Percentiles rank a stretch among this genome's conserved stretches.
Conservation (phyloP, 2,797 vertebrate genomes). For the Lagodon rhomboides region DNA sequence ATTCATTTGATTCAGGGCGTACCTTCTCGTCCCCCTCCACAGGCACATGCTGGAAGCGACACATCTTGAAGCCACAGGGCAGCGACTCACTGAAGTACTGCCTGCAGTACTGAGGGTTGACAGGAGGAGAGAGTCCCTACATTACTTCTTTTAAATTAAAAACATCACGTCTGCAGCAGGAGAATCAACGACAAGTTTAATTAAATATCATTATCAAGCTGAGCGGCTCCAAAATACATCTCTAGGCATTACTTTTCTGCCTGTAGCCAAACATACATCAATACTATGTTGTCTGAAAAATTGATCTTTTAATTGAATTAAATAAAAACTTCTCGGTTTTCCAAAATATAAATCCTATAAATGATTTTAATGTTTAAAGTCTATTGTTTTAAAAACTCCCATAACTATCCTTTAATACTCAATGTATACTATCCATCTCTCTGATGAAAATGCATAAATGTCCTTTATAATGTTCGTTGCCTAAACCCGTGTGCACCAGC, state of each 20-base stretch:
- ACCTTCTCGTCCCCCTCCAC: constrained; percentile 92
- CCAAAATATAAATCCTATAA: background rate
- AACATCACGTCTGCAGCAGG: background rate
- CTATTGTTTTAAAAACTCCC: background rate
- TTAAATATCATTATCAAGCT: constrained; percentile 5
- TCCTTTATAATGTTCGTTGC: too few species aligned
- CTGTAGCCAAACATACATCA: background rate
- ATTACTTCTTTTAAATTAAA: background rate
- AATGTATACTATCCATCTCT: too few species aligned
- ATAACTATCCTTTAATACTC: too few species aligned
- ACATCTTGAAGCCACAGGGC: constrained; percentile 84
- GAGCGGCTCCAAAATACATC: background rate
- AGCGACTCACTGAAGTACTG: constrained; percentile 89
- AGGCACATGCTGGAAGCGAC: constrained; percentile 90
- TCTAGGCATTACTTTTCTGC: background rate
- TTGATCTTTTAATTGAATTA: background rate
- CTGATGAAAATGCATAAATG: too few species aligned
- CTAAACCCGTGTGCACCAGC: too few species aligned
- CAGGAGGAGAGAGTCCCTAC: constrained; percentile 3
- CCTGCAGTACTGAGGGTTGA: constrained; percentile 88
- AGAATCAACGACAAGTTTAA: background rate
- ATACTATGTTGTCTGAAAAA: background rate
- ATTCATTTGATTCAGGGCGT: constrained; percentile 15
- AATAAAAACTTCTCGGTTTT: background rate
- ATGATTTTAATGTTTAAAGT: background rate